A percentile compares a stretch with the other conserved stretches of the same genome.
phyloP scores from a whole-genome alignment of 2,888 invertebrate genomes.

The Dasypogon diadema region DNA sequence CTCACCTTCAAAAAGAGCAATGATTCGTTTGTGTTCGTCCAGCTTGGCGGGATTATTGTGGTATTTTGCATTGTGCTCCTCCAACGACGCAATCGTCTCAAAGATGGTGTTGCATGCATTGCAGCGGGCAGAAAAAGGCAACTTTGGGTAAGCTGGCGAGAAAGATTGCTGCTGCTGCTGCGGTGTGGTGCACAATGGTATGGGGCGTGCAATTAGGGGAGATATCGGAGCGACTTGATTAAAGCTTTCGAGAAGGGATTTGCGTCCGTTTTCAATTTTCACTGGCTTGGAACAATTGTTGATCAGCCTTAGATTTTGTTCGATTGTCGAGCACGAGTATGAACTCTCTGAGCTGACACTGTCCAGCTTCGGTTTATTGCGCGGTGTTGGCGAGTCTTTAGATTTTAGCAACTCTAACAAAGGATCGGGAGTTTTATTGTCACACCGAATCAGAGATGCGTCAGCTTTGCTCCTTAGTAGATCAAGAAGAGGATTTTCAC shows the following conservation, averaged over 20 bases:
- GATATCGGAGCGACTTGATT: slow-evolving; percentile 45
- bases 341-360: slow-evolving; percentile 41
- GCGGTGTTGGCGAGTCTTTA: background rate
- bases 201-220: slow-evolving; percentile 14
- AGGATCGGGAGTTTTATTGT: slow-evolving; percentile 49
- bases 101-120: slow-evolving; percentile 64
- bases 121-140: slow-evolving; percentile 64
- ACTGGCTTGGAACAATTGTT: slow-evolving; percentile 18
- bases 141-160: slow-evolving; percentile 36
- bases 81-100: slow-evolving; percentile 63
- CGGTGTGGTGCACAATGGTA: background rate
- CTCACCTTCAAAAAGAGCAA: slow-evolving; percentile 65
- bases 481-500: slow-evolving; percentile 49
- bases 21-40: slow-evolving; percentile 63
- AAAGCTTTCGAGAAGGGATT: slow-evolving; percentile 53
- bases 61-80: slow-evolving; percentile 63
- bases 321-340: slow-evolving; percentile 3
- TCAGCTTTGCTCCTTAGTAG: slow-evolving; percentile 51
- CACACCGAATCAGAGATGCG: slow-evolving; percentile 34
- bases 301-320: slow-evolving; percentile 22
- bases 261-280: slow-evolving; percentile 50
- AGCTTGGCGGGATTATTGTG: slow-evolving; percentile 62
- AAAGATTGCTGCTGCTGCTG: background rate
- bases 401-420: slow-evolving; percentile 13
- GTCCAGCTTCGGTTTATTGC: slow-evolving; percentile 2